Base-by-base conservation (phyloP, 1,140 invertebrate species). In the Tetramorium alpestre region DNA sequence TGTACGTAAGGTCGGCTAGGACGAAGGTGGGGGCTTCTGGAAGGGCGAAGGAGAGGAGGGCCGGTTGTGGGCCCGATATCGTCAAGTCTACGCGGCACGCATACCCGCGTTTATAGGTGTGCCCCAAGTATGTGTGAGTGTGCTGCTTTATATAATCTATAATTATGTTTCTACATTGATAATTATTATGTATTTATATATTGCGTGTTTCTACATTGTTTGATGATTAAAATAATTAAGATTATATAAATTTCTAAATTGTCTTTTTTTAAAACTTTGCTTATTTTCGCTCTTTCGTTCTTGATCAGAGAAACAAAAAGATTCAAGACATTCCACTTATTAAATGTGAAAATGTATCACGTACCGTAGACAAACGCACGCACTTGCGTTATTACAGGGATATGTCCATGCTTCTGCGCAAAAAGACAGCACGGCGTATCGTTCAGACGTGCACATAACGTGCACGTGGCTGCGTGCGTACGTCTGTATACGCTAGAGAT, bases 1-100 rank as follows among this genome's bases (percentile, higher is more conserved):
- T 89, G 85, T 77, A 90, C 49, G 87, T 86, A 90, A 93, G 93
- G 87, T 91, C 92, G 93, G 58, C 70, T 56, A 10, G 62, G 51
- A 76, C 62, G 84, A 77, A 82, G 72, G 90, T 87, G 89, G 82
- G 81, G 90, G 65, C 67, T 64, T 38, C 78, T 73, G 49, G 78
- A 86, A 78, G 89, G 87, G 76, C 76, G 75, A 81, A 85, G 87
- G 80, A 69, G 85, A 90, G 72, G 69, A 49, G 76, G 87, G 41
- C 80, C 86, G 76, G 56, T 73, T 54, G 58, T 47, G 54, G 80
- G 69, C 80, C 80, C 41, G 51, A 56, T 54, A 88, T 25, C 58
- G 49, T 56, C 25, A 58, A 13, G n/a, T 33, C 82, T 54, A 49
- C 41, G 44, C n/a, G 73, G 60, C 49, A 85, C 65, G 44, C 28